Base-by-base conservation (phyloP, 2,888 invertebrate genomes). In the Thera obeliscata region DNA sequence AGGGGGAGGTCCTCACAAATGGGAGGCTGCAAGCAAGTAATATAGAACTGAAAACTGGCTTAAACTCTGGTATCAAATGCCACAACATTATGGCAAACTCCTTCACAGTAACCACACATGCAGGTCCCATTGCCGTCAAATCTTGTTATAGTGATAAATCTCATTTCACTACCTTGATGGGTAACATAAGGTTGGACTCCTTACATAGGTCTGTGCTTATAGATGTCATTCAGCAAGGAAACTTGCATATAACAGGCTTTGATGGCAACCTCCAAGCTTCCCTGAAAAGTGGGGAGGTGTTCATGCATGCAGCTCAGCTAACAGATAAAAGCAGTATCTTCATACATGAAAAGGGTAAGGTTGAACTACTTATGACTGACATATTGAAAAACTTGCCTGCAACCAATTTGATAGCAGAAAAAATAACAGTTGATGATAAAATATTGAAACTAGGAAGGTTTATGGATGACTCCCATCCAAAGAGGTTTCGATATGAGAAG, bases 291-390 rank as follows among this genome's bases (percentile, higher is more conserved):
- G 94, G 94, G 1, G 90, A 94, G 58, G 93, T 94, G 1, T 90
- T 78, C 63, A 87, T 94, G 87, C 92, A 93, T 73, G 93, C 89
- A 1, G 85, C 93, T 62, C 85, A 91, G 70, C 81, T 94, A 5
- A 85, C 82, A 9, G 87, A 89, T 0, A 94, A 93, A 77, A 94
- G 90, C 74, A 94, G 93, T 76, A 93, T 94, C 71, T 94, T 94
- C 70, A 91, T 94, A 67, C 94, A 94, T 76, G 94, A 94, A 76
- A 92, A 94, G 43, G 94, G 94, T 0, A 89, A 92, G 81, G 94
- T 94, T 0, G 88, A 93, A 60, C 76, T 94, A n/a, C 71, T 88
- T 1, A 87, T 94, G 57, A 88, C 87, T 52, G 86, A 93, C 36
- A 89, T 93, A 70, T 57, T 91, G 6, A 87, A 89, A 55, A 91